Base-by-base conservation (phyloP, 2,113 vertebrate genomes). In the Notechis scutatus region DNA sequence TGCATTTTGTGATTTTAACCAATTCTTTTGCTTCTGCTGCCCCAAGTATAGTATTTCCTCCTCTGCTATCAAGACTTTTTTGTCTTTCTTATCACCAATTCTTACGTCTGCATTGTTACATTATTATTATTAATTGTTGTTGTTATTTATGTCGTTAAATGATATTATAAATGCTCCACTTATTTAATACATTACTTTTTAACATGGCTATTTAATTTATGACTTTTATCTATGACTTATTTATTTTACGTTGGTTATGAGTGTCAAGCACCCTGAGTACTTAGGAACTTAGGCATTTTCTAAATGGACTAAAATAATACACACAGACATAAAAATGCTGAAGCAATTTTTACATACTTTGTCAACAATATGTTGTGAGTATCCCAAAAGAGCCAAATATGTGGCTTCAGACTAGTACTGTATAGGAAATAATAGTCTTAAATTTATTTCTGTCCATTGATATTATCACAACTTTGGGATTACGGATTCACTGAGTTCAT, bases 351-450 rank as follows among this genome's bases (percentile, higher is more conserved):
- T 23, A 23, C 56, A 90, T 86, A 15, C 45, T 56, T 50, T 50
- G 45, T 5, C 89, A 39, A 50, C 6, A 24, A 2, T 39, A 42
- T 39, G 39, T 61, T 95, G 50, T 94, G 92, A 90, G 95, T 87
- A 92, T 12, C 3, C 69, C 92, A 69, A 61, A 93, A 93, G 94
- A 90, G 9, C 8, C 50, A 93, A 54, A 42, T 91, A 81, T 0
- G 0, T 61, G 11, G 85, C 93, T 89, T 95, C 94, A 93, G 9
- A 0, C 45, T 8, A 1, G 2, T 1, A 50, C 88, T 85, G 10
- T 92, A 88, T 85, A 95, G 96, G 95, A 96, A 95, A 94, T 54
- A n/a, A 50, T 2, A 4, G 94, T 93, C 42, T 92, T 61, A 52
- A 93, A 93, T 93, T 91, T 86, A 88, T 94, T 87, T 50, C 15